Evolutionary conservation across 2,113 vertebrate species (phyloP).

Genomic region (Odocoileus hemionus): DNA sequence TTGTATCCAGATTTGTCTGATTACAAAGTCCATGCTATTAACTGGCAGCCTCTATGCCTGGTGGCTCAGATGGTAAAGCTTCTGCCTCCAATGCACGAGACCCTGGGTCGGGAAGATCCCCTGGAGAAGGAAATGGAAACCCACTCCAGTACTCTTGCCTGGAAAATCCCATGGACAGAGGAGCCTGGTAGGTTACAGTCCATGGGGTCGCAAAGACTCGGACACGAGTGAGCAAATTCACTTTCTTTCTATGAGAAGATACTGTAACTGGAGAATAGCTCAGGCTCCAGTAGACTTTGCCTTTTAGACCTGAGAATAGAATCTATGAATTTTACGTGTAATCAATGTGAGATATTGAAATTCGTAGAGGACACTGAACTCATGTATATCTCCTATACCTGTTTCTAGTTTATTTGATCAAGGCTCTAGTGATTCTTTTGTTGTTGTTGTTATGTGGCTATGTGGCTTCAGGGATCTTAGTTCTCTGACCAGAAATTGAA

Average conservation of each 20-base stretch:
- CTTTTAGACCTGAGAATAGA: background rate
- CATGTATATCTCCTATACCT: background rate
- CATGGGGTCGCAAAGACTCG: background rate
- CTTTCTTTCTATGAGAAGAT: background rate
- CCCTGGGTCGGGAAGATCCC: background rate
- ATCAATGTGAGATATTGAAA: background rate
- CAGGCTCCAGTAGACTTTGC: background rate
- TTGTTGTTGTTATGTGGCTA: background rate
- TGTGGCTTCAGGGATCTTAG: background rate
- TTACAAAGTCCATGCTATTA: background rate
- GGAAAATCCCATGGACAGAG: background rate
- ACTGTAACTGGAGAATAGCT: background rate
- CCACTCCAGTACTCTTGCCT: background rate
- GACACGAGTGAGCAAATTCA: background rate
- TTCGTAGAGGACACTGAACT: background rate
- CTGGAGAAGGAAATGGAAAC: background rate
- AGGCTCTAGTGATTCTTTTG: background rate
- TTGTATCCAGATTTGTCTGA: background rate
- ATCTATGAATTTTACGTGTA: background rate
- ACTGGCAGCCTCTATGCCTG: background rate
- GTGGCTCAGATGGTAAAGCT: background rate
- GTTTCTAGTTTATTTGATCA: background rate
- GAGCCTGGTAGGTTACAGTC: background rate
- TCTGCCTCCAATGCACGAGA: rapidly evolving
- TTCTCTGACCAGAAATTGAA: background rate